Evolutionary conservation across 2,888 invertebrate genomes (phyloP).

Genomic region (Scaptodrosophila latifasciaeformis): DNA sequence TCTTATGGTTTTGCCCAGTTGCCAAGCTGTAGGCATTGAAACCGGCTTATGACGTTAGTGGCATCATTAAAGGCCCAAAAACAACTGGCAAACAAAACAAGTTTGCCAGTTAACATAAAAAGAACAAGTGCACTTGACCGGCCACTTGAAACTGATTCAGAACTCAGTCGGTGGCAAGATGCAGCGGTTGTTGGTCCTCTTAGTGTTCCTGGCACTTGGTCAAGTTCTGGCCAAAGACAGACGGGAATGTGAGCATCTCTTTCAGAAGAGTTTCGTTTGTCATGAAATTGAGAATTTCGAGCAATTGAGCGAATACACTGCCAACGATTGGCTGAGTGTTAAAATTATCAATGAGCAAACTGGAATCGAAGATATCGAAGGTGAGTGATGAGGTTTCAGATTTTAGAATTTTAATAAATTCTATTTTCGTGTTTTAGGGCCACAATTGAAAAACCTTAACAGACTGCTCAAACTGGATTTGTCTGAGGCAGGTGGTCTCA

Average conservation of each 20-base stretch:
- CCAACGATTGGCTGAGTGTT: conserved; percentile 41
- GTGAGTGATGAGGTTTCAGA: no score
- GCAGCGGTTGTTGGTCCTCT: conserved; percentile 29
- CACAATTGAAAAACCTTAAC: conserved; percentile 24
- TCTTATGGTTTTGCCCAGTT: background rate
- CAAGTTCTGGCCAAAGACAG: conserved; percentile 29
- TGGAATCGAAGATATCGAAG: conserved; percentile 27
- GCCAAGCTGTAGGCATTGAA: conserved; percentile 9
- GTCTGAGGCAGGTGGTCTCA: conserved; percentile 55
- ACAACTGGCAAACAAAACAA: conserved; percentile 27
- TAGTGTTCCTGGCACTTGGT: background rate
- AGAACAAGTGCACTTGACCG: no score
- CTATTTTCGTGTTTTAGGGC: background rate
- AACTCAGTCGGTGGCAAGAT: conserved; percentile 32
- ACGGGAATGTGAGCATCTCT: conserved; percentile 41
- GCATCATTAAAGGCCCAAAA: no score
- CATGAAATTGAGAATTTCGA: conserved; percentile 43
- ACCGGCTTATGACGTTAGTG: conserved; percentile 41
- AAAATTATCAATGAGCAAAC: conserved; percentile 45
- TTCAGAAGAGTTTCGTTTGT: conserved; percentile 30
- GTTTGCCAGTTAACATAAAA: conserved; percentile 39
- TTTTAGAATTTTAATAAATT: no score
- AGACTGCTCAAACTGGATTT: conserved; percentile 56
- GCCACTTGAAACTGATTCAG: conserved; percentile 5
- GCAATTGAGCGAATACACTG: conserved; percentile 33